Conservation (phyloP, 2,797 vertebrate genomes). For the Paratrypauchen microcephalus region DNA sequence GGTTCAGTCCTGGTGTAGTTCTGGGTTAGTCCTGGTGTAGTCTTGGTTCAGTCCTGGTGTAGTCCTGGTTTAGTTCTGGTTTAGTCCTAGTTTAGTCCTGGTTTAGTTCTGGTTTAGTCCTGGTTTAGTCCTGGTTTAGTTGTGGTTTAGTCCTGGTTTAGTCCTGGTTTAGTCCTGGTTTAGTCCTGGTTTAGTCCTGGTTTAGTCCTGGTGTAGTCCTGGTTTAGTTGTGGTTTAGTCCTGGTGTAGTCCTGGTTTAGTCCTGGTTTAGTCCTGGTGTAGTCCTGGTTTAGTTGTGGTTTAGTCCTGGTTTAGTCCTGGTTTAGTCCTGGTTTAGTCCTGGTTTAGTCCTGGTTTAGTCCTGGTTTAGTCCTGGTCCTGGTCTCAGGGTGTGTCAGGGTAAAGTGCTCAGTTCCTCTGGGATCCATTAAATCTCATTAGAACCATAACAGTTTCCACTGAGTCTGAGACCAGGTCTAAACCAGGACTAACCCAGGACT, state of each 20-base stretch:
- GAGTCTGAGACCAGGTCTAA: not conserved
- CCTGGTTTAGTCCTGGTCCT: not conserved
- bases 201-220: not conserved
- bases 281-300: no score
- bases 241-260: not conserved
- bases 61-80: not conserved
- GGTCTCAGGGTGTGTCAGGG: not conserved
- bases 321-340: not conserved
- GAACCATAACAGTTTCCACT: not conserved
- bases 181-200: not conserved
- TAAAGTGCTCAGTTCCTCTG: conserved; percentile 3
- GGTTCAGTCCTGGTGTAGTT: not conserved
- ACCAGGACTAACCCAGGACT: not conserved
- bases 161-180: no score
- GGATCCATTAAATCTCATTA: conserved; percentile 8
- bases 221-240: no score
- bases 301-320: not conserved
- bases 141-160: not conserved
- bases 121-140: not conserved
- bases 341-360: not conserved
- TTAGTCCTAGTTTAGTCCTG: not conserved
- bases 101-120: not conserved
- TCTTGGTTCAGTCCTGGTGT: not conserved
- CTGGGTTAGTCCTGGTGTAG: not conserved
- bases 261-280: not conserved